These are phyloP conservation scores for Spheniscus mendiculus DNA, from an alignment of 2,113 vertebrate genomes.

Conservation along the genomic window DNA sequence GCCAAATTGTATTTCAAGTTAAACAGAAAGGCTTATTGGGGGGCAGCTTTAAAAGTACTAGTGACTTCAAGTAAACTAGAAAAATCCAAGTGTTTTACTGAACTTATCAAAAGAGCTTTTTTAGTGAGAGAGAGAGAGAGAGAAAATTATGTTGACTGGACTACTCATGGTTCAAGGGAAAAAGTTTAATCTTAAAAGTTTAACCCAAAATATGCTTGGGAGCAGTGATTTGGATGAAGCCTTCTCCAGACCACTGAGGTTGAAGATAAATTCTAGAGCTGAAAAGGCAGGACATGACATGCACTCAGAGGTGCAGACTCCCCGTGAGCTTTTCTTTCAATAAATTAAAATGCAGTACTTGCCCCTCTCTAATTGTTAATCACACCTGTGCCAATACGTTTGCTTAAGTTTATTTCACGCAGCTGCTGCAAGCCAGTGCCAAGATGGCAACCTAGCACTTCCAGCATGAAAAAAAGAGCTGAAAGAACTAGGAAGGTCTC, in stretches of 20 bases:
- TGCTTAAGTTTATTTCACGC: neutral
- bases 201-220: neutral
- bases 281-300: neutral
- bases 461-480: neutral
- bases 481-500: neutral
- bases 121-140: neutral
- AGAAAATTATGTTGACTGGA: neutral
- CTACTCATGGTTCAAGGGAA: neutral
- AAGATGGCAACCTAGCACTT: slow-evolving; percentile 28
- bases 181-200: neutral
- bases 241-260: neutral
- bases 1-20: neutral
- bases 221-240: neutral
- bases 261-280: neutral
- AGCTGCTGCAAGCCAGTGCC: slow-evolving; percentile 19
- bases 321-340: neutral
- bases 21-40: neutral
- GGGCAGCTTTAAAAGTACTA: neutral
- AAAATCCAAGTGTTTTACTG: neutral
- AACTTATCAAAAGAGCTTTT: neutral
- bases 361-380: neutral
- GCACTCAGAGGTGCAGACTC: neutral
- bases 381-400: neutral
- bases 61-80: neutral
- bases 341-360: neutral